Percentiles rank a stretch among this genome's conserved stretches.
These are phyloP conservation scores for Psilopogon haemacephalus DNA, from an alignment of 2,113 vertebrate genomes.

Conservation along the genomic window DNA sequence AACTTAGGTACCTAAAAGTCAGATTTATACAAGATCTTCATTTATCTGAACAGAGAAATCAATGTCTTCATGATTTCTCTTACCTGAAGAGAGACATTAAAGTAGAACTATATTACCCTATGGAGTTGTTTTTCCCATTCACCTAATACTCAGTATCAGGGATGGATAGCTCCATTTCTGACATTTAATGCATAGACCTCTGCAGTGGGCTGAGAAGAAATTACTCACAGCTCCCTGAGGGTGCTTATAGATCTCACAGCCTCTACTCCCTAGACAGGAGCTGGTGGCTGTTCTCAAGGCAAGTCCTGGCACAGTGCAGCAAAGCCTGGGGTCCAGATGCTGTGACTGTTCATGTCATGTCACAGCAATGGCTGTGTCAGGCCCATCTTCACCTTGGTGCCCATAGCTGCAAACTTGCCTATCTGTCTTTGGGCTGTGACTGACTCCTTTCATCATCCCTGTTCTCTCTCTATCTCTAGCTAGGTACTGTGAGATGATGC, in stretches of 20 bases:
- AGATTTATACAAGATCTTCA: neutral
- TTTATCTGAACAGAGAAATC: neutral
- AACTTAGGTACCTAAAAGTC: neutral
- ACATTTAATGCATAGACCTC: neutral
- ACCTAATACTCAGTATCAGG: neutral
- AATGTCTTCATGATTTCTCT: neutral
- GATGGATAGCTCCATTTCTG: neutral
- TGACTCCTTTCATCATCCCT: too few relatives aligned
- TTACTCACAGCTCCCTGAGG: neutral
- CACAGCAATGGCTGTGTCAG: accelerated
- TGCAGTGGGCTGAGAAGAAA: neutral
- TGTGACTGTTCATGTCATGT: neutral
- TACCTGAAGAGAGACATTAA: neutral
- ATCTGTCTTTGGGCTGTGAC: neutral
- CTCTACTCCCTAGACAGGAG: neutral
- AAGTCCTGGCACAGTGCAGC: neutral
- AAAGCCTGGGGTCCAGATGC: neutral
- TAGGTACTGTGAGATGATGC: neutral
- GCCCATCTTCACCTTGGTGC: neutral
- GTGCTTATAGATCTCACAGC: accelerated
- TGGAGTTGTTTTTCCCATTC: accelerated
- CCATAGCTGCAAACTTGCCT: neutral
- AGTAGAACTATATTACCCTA: neutral
- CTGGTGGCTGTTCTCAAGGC: neutral
- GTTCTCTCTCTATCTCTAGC: neutral